Conservation (phyloP, 2,113 vertebrate species). For the Sisor rabdophorus region DNA sequence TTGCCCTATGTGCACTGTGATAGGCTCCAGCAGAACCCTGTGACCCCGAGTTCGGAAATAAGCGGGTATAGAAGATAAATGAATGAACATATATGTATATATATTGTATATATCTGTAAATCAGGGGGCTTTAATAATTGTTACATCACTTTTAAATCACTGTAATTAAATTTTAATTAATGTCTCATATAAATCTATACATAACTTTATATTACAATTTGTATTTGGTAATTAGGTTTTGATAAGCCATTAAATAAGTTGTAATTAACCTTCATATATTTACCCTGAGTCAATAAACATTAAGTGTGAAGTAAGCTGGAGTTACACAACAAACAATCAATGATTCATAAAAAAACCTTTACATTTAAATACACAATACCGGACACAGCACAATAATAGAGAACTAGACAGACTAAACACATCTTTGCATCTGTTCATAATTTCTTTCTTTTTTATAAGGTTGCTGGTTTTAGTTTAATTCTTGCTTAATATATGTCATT, state of each 20-base stretch:
- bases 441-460: not conserved
- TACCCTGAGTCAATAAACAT: not conserved
- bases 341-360: too few species aligned
- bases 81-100: too few species aligned
- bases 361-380: not conserved
- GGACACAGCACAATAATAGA: not conserved
- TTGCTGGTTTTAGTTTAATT: not conserved
- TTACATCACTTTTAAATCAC: too few species aligned
- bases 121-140: not conserved
- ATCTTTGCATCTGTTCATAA: not conserved
- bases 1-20: too few species aligned
- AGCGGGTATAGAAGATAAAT: too few species aligned
- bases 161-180: too few species aligned
- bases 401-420: not conserved
- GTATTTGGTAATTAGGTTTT: too few species aligned
- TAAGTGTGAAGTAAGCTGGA: not conserved
- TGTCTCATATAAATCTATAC: too few species aligned
- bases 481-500: not conserved
- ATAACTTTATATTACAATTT: too few species aligned
- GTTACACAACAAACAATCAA: not conserved
- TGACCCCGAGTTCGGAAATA: too few species aligned
- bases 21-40: too few species aligned
- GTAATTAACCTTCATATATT: not conserved
- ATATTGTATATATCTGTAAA: not conserved
- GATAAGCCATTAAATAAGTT: too few species aligned